A percentile compares a stretch with the other conserved stretches of the same genome.
These are phyloP conservation scores for Acomys russatus DNA, from an alignment of 2,797 vertebrate species.

Conservation along the genomic window DNA sequence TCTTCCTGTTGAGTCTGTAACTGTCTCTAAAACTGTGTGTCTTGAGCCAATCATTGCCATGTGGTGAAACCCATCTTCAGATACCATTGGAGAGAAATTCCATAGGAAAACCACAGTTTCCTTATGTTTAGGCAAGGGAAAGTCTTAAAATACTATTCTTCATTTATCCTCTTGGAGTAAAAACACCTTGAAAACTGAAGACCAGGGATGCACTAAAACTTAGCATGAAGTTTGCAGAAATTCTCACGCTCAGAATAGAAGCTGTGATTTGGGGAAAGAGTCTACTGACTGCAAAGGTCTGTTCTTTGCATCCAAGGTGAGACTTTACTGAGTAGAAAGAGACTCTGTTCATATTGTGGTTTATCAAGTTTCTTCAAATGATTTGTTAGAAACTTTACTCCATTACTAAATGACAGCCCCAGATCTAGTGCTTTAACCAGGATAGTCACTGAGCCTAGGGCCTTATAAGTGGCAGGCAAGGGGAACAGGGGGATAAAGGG, in stretches of 20 bases:
- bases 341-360: not conserved
- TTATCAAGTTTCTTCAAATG: not conserved
- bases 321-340: not conserved
- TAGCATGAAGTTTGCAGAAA: conserved; percentile 72
- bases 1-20: conserved; percentile 56
- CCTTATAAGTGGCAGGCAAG: not conserved
- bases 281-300: conserved; percentile 4
- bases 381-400: not conserved
- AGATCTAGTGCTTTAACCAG: not conserved
- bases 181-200: conserved; percentile 84
- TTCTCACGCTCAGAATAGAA: conserved; percentile 58
- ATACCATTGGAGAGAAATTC: conserved; percentile 74
- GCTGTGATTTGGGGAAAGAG: not conserved
- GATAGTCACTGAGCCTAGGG: not conserved
- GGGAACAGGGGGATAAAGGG: not conserved
- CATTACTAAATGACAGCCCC: not conserved
- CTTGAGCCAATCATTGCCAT: conserved; percentile 76
- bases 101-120: conserved; percentile 85
- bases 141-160: conserved; percentile 79
- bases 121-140: conserved; percentile 59
- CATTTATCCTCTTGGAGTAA: conserved; percentile 65
- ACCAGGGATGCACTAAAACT: conserved; percentile 63
- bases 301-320: conserved; percentile 46
- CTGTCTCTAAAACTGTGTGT: conserved; percentile 74
- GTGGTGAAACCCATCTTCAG: conserved; percentile 61